Percentiles rank a stretch among this genome's conserved stretches.
Evolutionary conservation across 2,113 vertebrate species (phyloP).

Genomic region (Pholis gunnellus): DNA sequence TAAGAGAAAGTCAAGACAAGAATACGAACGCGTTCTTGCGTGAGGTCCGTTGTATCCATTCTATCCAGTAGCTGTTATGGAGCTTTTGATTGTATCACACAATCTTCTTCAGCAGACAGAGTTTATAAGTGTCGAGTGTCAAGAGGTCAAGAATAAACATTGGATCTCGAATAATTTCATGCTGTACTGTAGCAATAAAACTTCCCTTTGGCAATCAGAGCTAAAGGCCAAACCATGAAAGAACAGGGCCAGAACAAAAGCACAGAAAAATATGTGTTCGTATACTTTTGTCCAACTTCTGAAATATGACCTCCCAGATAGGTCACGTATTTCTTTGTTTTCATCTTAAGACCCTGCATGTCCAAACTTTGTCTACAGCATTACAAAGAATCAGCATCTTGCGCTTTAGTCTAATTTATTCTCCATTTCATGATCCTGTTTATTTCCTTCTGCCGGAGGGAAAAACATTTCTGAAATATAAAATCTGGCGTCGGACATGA

Average conservation of each 20-base stretch:
- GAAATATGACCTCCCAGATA: not conserved
- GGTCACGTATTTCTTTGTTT: slow-evolving; percentile 1
- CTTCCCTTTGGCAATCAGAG: not conserved
- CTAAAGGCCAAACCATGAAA: not conserved
- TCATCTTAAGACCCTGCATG: not conserved
- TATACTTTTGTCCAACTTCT: slow-evolving; percentile 2
- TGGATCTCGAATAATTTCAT: not conserved
- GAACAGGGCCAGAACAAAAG: not conserved
- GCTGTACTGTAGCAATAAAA: not conserved
- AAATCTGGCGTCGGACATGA: slow-evolving; percentile 29
- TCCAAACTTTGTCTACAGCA: not conserved
- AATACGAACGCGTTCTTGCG: too few relatives aligned
- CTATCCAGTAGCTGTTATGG: not conserved
- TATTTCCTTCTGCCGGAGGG: slow-evolving; percentile 6
- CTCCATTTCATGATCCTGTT: slow-evolving; percentile 8
- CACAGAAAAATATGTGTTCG: not conserved
- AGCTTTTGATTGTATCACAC: not conserved
- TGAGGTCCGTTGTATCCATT: too few relatives aligned
- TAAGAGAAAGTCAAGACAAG: too few relatives aligned
- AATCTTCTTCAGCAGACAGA: not conserved
- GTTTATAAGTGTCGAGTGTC: too few relatives aligned
- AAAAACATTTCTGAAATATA: slow-evolving; percentile 2
- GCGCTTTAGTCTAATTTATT: not conserved
- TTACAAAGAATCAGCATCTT: not conserved
- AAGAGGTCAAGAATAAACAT: not conserved